Percentiles rank a stretch among this genome's conserved stretches.
These are phyloP conservation scores for Actinopyga echinites DNA, from an alignment of 53 echinoderm and acorn worm species.

Conservation along the genomic window DNA sequence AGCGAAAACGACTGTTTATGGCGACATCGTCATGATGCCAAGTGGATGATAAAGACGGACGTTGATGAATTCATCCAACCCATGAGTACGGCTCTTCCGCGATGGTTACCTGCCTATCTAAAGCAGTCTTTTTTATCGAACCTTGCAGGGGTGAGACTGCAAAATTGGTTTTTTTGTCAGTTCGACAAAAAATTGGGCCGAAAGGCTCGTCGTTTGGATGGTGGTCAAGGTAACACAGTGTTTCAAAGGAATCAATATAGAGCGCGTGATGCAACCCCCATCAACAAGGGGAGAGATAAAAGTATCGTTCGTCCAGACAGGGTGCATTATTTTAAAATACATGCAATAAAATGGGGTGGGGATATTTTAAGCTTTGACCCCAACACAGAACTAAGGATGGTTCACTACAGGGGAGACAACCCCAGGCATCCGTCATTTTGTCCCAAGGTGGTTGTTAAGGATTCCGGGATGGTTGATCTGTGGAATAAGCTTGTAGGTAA, in stretches of 20 bases:
- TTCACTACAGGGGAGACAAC: conserved; percentile 83
- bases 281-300: conserved; percentile 77
- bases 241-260: conserved; percentile 77
- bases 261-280: conserved; percentile 57
- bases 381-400: conserved; percentile 66
- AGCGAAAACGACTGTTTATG: conserved; percentile 76
- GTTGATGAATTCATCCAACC: conserved; percentile 83
- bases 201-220: conserved; percentile 16
- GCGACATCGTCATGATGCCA: conserved; percentile 51
- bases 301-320: conserved; percentile 77
- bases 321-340: conserved; percentile 91
- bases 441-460: conserved; percentile 62
- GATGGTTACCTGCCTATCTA: conserved; percentile 65
- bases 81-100: conserved; percentile 45
- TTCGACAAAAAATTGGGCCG: conserved; percentile 48
- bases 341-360: conserved; percentile 81
- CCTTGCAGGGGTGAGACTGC: conserved; percentile 64
- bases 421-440: conserved; percentile 69
- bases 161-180: conserved; percentile 88
- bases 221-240: conserved; percentile 39
- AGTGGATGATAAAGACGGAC: conserved; percentile 79
- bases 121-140: conserved; percentile 55
- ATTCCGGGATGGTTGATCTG: conserved; percentile 66
- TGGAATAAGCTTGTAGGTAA: not conserved
- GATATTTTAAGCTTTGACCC: conserved; percentile 63